A percentile compares a stretch with the other conserved stretches of the same genome.
Conservation (phyloP, 2,888 invertebrate genomes). For the Sarcophaga subvicina region DNA sequence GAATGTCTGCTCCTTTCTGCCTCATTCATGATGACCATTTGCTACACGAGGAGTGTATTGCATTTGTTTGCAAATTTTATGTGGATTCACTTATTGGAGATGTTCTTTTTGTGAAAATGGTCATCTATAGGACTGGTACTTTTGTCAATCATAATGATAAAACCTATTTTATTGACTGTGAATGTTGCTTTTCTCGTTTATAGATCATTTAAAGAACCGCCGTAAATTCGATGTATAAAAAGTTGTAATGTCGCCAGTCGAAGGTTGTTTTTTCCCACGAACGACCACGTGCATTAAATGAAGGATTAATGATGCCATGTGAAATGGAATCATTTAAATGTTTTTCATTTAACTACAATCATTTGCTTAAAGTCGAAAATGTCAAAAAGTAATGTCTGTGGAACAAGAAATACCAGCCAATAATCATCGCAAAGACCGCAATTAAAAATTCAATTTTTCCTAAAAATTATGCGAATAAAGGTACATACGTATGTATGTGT, state of each 20-base stretch:
- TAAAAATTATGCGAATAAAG: too few species aligned
- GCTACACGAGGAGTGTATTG: neutral
- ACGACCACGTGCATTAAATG: conserved; percentile 33
- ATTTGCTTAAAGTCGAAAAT: too few species aligned
- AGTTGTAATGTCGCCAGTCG: conserved; percentile 30
- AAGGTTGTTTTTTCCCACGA: conserved; percentile 50
- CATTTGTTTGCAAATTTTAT: neutral
- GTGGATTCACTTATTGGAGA: neutral
- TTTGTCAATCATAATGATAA: conserved; percentile 62
- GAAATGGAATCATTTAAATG: too few species aligned
- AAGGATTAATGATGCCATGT: conserved; percentile 6
- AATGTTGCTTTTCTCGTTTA: conserved; percentile 50
- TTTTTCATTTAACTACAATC: too few species aligned
- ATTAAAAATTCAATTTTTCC: too few species aligned
- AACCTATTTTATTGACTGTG: conserved; percentile 62
- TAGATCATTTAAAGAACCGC: conserved; percentile 42
- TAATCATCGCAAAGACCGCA: too few species aligned
- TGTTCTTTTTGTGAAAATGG: conserved; percentile 53
- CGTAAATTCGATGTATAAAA: conserved; percentile 48
- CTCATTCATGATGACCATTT: neutral
- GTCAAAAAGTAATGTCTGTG: too few species aligned
- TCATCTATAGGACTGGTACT: conserved; percentile 57
- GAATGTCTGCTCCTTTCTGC: neutral
- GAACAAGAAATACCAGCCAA: too few species aligned
- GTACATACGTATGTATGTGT: too few species aligned